Percentiles rank a stretch among this genome's conserved stretches.
These are phyloP conservation scores for Sussaba pulchella DNA, from an alignment of 2,888 invertebrate genomes.

Conservation along the genomic window DNA sequence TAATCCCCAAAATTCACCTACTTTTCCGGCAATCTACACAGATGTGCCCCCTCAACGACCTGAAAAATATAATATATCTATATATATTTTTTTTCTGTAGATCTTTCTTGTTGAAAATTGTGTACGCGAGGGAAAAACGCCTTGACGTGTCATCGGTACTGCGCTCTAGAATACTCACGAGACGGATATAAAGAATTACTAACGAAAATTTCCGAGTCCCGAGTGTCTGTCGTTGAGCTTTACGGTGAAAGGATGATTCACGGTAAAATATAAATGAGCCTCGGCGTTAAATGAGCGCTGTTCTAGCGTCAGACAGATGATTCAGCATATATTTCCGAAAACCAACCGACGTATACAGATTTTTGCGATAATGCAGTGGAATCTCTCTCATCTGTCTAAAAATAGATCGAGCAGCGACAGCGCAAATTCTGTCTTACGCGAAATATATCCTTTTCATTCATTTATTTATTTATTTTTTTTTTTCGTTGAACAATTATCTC, in stretches of 20 bases:
- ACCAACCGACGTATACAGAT: neutral
- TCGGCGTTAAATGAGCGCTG: neutral
- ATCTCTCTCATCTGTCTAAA: neutral
- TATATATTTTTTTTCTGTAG: too few relatives aligned
- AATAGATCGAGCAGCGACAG: neutral
- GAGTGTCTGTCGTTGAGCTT: too few relatives aligned
- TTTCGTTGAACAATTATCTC: neutral
- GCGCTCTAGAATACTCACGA: too few relatives aligned
- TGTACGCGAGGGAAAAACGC: too few relatives aligned
- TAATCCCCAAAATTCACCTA: too few relatives aligned
- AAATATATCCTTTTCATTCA: neutral
- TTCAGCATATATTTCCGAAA: conserved; percentile 58
- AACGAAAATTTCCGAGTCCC: too few relatives aligned
- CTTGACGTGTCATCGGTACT: too few relatives aligned
- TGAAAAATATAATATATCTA: too few relatives aligned
- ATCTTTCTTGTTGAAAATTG: too few relatives aligned
- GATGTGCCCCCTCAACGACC: too few relatives aligned
- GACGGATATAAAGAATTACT: too few relatives aligned
- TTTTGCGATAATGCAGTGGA: neutral
- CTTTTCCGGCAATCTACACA: too few relatives aligned
- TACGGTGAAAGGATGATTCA: neutral
- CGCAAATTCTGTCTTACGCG: neutral
- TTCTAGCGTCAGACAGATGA: conserved; percentile 19
- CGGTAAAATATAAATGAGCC: neutral
- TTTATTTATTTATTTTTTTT: neutral